A percentile compares a stretch with the other conserved stretches of the same genome.
These are phyloP conservation scores for Lepidurus apus DNA, from an alignment of 1,140 invertebrate genomes.

Conservation along the genomic window DNA sequence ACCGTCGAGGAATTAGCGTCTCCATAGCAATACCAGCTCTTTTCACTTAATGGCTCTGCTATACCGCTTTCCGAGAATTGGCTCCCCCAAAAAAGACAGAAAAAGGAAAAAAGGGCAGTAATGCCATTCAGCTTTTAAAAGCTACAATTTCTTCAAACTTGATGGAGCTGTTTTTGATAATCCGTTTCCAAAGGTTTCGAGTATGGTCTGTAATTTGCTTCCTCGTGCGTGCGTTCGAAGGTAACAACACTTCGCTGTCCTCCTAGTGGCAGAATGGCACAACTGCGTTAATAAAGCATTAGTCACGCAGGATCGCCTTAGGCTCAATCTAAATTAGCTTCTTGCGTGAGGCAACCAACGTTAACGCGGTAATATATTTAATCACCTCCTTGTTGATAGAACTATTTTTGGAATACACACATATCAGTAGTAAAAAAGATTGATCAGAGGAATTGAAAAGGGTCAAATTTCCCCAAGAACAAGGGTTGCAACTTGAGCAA, in stretches of 20 bases:
- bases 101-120: too few species aligned
- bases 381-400: neutral
- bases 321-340: slow-evolving; percentile 4
- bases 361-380: neutral
- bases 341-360: neutral
- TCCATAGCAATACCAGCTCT: neutral
- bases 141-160: too few species aligned
- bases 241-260: too few species aligned
- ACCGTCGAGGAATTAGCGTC: neutral
- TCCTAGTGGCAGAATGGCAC: neutral
- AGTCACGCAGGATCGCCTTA: neutral
- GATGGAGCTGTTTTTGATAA: too few species aligned
- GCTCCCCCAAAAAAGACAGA: too few species aligned
- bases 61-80: too few species aligned
- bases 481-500: neutral
- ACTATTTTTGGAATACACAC: too few species aligned
- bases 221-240: too few species aligned
- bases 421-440: neutral
- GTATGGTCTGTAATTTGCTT: too few species aligned
- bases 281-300: neutral
- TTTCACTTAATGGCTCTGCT: too few species aligned
- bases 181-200: too few species aligned
- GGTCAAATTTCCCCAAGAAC: neutral
- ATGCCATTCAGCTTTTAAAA: too few species aligned
- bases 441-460: slow-evolving; percentile 5